Evolutionary conservation across 2,797 vertebrate species (phyloP).

Genomic region (Mastacembelus armatus): DNA sequence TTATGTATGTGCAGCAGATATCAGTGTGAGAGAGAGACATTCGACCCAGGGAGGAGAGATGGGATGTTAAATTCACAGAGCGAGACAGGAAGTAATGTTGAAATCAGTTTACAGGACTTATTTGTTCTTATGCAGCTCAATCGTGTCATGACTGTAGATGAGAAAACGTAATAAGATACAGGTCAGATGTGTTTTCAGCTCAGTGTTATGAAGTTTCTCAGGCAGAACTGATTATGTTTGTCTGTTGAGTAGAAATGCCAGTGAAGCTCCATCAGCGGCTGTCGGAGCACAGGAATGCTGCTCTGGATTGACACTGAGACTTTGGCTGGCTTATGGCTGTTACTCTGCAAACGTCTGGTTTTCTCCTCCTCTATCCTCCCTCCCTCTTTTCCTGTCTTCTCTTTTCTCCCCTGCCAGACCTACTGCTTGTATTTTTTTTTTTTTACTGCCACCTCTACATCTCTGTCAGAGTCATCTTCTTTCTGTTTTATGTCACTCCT

Average conservation of each 20-base stretch:
- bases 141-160: too few species aligned
- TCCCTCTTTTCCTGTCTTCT: background rate
- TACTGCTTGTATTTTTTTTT: conserved; percentile 1
- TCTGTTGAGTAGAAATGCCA: too few species aligned
- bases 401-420: background rate
- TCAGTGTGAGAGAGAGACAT: background rate
- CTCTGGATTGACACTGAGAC: conserved; percentile 18
- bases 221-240: too few species aligned
- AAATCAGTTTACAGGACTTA: too few species aligned
- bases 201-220: too few species aligned
- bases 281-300: conserved; percentile 25
- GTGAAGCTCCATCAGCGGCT: conserved; percentile 1
- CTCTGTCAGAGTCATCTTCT: conserved; percentile 4
- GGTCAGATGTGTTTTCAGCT: too few species aligned
- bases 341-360: conserved; percentile 35
- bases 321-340: conserved; percentile 20
- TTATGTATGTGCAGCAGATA: background rate
- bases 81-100: too few species aligned
- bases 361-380: background rate
- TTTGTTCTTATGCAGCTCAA: too few species aligned
- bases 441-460: background rate
- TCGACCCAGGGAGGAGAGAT: too few species aligned
- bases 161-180: too few species aligned
- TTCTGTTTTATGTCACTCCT: conserved; percentile 41
- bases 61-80: too few species aligned